These are phyloP conservation scores for Peromyscus eremicus DNA, from an alignment of 2,797 vertebrate species.

Conservation along the genomic window DNA sequence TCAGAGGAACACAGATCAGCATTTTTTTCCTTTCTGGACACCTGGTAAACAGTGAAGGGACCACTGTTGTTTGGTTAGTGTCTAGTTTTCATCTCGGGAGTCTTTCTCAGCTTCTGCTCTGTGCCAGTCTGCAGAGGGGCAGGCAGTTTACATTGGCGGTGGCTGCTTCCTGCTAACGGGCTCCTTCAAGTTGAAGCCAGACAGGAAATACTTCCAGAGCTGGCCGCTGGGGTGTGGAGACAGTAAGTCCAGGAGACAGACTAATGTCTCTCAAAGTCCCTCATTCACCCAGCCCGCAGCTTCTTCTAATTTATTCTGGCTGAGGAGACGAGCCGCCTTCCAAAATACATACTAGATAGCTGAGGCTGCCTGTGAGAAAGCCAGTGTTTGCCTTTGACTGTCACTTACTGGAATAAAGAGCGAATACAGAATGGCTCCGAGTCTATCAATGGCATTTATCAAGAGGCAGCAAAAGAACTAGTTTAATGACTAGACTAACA, in stretches of 20 bases:
- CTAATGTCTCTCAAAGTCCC: slow-evolving; percentile 63
- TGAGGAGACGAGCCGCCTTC: slow-evolving; percentile 14
- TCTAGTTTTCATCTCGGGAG: slow-evolving; percentile 59
- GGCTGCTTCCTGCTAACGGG: neutral
- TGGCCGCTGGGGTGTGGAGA: slow-evolving; percentile 46
- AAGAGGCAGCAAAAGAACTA: neutral
- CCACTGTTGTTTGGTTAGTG: slow-evolving; percentile 49
- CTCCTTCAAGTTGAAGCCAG: slow-evolving; percentile 76
- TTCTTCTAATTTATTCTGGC: slow-evolving; percentile 49
- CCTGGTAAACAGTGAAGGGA: slow-evolving; percentile 62
- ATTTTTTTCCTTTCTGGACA: slow-evolving; percentile 39
- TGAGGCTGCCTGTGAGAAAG: neutral
- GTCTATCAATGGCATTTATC: neutral
- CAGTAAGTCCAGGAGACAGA: slow-evolving; percentile 58
- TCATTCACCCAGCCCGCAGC: slow-evolving; percentile 32
- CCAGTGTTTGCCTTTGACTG: neutral
- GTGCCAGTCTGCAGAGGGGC: neutral
- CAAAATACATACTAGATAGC: slow-evolving; percentile 50
- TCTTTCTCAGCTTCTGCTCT: slow-evolving; percentile 3
- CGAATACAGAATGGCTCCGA: neutral
- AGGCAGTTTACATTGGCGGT: slow-evolving; percentile 25
- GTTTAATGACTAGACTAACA: slow-evolving; percentile 36
- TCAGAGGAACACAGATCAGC: slow-evolving; percentile 3
- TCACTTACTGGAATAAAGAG: neutral
- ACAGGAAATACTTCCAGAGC: slow-evolving; percentile 73